phyloP scores from a whole-genome alignment of 2,113 vertebrate genomes.

The Eublepharis macularius region DNA sequence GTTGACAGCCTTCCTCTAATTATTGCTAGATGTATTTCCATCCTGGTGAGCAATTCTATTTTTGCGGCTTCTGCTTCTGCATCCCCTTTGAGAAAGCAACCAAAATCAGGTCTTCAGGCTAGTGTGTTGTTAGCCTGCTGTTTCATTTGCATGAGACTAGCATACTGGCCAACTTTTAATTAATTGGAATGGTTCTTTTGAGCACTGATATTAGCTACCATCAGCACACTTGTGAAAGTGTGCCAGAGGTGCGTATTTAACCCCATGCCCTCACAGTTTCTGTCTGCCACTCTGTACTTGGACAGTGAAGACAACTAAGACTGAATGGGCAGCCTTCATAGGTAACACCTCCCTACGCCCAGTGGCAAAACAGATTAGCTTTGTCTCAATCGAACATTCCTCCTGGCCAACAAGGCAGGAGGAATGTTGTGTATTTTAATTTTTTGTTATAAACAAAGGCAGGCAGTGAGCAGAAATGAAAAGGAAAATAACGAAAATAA shows the following conservation, averaged over 20 bases:
- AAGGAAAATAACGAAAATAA: not conserved
- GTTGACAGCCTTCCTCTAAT: not conserved
- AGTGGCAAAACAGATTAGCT: not conserved
- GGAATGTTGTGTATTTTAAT: not conserved
- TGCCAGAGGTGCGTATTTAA: conserved; percentile 1
- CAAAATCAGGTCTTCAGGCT: not conserved
- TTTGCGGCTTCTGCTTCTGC: not conserved
- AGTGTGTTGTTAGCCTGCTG: not conserved
- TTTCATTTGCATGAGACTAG: not conserved
- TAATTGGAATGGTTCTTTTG: not conserved
- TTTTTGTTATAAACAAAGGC: not conserved
- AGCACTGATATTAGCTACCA: not conserved
- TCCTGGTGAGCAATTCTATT: not conserved
- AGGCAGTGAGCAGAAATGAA: not conserved
- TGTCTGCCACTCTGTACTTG: not conserved
- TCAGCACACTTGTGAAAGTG: not conserved
- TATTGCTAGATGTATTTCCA: not conserved
- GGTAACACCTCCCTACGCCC: not conserved
- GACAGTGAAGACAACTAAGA: not conserved
- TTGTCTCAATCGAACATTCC: not conserved
- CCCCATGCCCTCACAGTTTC: not conserved
- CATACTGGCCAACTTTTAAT: conserved; percentile 33
- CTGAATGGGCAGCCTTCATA: not conserved
- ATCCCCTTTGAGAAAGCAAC: not conserved
- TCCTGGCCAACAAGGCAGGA: not conserved